Conservation (phyloP, 2,113 vertebrate species). For the Sus scrofa region DNA sequence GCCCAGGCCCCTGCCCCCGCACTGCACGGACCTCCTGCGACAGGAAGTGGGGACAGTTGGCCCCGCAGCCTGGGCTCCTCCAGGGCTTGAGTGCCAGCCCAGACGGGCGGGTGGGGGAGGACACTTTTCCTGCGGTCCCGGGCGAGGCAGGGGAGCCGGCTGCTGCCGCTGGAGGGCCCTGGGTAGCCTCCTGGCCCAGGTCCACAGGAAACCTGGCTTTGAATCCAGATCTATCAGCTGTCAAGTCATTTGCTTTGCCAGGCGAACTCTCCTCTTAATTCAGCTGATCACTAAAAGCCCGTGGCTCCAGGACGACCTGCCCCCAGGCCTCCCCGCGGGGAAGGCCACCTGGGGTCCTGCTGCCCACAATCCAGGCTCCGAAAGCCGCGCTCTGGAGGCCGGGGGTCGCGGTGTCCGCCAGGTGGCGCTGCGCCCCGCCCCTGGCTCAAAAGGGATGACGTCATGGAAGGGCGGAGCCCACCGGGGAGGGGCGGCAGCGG, state of each 20-base stretch:
- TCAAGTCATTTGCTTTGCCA: not conserved
- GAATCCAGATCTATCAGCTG: not conserved
- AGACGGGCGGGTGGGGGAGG: too few relatives aligned
- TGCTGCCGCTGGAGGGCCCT: not conserved
- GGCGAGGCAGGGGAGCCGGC: not conserved
- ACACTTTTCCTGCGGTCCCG: not conserved
- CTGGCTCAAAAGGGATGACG: not conserved
- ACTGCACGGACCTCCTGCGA: slow-evolving; percentile 31
- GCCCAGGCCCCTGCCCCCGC: too few relatives aligned
- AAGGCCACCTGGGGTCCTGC: not conserved
- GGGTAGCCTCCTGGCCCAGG: not conserved
- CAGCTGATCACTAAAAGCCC: not conserved
- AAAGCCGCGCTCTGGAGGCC: not conserved
- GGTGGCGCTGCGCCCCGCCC: not conserved
- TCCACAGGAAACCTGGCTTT: not conserved
- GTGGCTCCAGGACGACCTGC: not conserved
- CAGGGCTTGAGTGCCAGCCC: too few relatives aligned
- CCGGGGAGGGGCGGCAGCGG: rapidly evolving
- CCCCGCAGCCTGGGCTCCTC: not conserved
- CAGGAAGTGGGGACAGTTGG: not conserved
- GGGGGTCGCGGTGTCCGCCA: not conserved
- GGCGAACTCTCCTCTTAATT: not conserved
- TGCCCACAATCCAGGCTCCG: not conserved
- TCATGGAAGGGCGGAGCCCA: not conserved
- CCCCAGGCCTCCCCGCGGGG: not conserved